phyloP scores from a whole-genome alignment of 2,797 vertebrate species.

The Amphiprion clarkii region DNA sequence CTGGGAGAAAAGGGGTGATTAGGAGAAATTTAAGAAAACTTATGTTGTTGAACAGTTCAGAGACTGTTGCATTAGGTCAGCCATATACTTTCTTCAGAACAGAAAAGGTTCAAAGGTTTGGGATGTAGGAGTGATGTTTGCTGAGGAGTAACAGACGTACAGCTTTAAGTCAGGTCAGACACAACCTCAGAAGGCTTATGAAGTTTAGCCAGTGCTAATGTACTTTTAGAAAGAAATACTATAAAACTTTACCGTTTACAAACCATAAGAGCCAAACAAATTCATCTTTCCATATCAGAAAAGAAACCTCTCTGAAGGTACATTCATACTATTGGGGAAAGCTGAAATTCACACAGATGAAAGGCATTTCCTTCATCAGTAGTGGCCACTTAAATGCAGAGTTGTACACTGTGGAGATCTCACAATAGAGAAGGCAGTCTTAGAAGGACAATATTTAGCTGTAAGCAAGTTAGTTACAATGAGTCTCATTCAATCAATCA shows the following conservation, averaged over 20 bases:
- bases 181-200: not conserved
- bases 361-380: no score
- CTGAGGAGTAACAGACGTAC: not conserved
- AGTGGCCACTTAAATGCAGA: no score
- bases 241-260: not conserved
- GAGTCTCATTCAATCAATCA: no score
- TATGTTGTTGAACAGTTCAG: not conserved
- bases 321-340: not conserved
- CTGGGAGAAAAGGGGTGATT: not conserved
- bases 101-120: constrained; percentile 4
- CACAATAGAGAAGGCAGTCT: no score
- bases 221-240: not conserved
- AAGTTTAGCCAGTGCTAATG: not conserved
- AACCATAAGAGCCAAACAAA: not conserved
- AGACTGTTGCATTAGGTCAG: not conserved
- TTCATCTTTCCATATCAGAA: not conserved
- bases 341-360: not conserved
- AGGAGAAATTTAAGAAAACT: no score
- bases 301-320: not conserved
- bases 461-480: no score
- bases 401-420: no score
- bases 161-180: not conserved
- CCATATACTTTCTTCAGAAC: constrained; percentile 3
- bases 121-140: constrained; percentile 27
- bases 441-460: no score